Percentiles rank a stretch among this genome's conserved stretches.
These are phyloP conservation scores for Platichthys flesus DNA, from an alignment of 2,113 vertebrate genomes.

Conservation along the genomic window DNA sequence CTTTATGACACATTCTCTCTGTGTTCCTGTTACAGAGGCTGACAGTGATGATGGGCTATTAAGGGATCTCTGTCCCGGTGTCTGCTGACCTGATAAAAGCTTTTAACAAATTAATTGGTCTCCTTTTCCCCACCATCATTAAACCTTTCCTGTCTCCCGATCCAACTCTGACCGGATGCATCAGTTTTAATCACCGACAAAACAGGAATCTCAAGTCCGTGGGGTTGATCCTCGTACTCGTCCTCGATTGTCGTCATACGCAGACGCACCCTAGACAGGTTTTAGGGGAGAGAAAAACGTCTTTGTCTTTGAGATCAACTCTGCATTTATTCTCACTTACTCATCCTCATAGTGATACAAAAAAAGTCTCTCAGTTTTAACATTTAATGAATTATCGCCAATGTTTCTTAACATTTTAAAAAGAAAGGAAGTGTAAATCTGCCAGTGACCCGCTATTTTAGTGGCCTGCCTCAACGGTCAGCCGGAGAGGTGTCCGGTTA, in stretches of 20 bases:
- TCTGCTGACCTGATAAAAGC: slow-evolving; percentile 25
- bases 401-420: neutral
- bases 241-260: neutral
- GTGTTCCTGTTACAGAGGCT: neutral
- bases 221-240: neutral
- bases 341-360: neutral
- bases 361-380: neutral
- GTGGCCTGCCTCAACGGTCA: slow-evolving; percentile 24
- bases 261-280: slow-evolving; percentile 42
- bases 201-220: slow-evolving; percentile 40
- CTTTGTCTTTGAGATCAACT: neutral
- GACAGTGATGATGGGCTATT: slow-evolving; percentile 1
- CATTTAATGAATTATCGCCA: neutral
- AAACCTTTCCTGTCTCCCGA: neutral
- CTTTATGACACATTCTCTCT: slow-evolving; percentile 4
- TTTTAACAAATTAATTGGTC: slow-evolving; percentile 24
- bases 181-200: neutral
- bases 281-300: neutral
- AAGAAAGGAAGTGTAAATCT: neutral
- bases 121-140: neutral
- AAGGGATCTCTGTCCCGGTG: slow-evolving; percentile 9
- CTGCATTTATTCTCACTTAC: neutral
- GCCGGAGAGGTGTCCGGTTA: slow-evolving; percentile 66
- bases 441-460: slow-evolving; percentile 36
- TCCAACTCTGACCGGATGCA: neutral